Evolutionary conservation across 1,140 invertebrate genomes (phyloP).

Genomic region (Aricia agestis): DNA sequence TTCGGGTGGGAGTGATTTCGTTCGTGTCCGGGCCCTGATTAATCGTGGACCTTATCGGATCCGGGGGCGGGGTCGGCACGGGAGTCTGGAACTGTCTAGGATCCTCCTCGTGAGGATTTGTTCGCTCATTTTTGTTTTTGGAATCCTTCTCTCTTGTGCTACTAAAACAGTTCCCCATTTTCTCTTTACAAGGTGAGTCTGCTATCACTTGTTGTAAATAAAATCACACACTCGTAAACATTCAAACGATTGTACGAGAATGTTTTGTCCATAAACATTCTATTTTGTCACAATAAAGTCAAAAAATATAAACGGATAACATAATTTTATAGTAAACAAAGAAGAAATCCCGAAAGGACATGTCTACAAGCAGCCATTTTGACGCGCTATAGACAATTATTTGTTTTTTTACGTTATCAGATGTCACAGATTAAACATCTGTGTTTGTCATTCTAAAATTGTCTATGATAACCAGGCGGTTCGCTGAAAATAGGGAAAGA

Average conservation of each 20-base stretch:
- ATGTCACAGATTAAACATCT: not conserved
- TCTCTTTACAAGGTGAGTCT: constrained; percentile 75
- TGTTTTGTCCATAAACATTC: constrained; percentile 67
- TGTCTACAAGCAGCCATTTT: constrained; percentile 69
- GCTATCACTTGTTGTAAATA: constrained; percentile 68
- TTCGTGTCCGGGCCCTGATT: constrained; percentile 65
- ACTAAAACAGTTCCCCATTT: constrained; percentile 86
- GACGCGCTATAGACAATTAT: constrained; percentile 55
- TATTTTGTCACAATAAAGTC: constrained; percentile 67
- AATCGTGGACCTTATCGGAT: constrained; percentile 77
- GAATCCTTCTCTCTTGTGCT: constrained; percentile 80
- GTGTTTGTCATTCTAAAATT: not conserved
- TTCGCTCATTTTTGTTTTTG: constrained; percentile 79
- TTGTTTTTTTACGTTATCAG: not conserved
- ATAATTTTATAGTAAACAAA: constrained; percentile 72
- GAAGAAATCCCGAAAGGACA: constrained; percentile 65
- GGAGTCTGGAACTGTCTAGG: constrained; percentile 78
- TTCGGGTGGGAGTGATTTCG: constrained; percentile 83
- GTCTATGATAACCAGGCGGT: not conserved
- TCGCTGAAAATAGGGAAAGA: not conserved
- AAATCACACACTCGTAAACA: constrained; percentile 70
- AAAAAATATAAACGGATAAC: constrained; percentile 52
- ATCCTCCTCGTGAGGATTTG: constrained; percentile 79
- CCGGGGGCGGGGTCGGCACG: constrained; percentile 80
- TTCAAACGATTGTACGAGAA: constrained; percentile 56